Evolutionary conservation across 2,797 vertebrate species (phyloP).

Genomic region (Galago senegalensis): DNA sequence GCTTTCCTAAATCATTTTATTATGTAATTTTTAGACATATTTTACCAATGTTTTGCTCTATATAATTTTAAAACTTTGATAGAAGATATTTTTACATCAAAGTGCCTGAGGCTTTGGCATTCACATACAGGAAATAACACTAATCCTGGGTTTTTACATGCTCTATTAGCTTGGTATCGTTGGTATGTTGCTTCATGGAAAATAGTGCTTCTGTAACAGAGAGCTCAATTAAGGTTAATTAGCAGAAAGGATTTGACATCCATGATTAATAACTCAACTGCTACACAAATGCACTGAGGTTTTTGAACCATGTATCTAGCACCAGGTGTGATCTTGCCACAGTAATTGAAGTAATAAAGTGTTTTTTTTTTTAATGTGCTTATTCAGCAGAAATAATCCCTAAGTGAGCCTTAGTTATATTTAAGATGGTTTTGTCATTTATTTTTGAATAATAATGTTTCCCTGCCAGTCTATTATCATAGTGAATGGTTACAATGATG

Average conservation of each 20-base stretch:
- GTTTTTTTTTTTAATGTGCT: conserved; percentile 21
- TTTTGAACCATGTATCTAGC: conserved; percentile 41
- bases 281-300: background rate
- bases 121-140: background rate
- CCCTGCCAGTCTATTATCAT: background rate
- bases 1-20: conserved; percentile 58
- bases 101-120: background rate
- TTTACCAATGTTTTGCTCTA: background rate
- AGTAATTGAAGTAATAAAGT: conserved; percentile 66
- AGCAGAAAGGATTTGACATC: conserved; percentile 76
- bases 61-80: conserved; percentile 19
- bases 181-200: conserved; percentile 56
- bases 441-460: conserved; percentile 44
- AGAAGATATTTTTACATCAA: background rate
- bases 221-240: conserved; percentile 82
- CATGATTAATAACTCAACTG: conserved; percentile 75
- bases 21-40: background rate
- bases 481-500: background rate
- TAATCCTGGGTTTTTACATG: conserved; percentile 3
- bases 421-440: conserved; percentile 49
- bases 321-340: conserved; percentile 66
- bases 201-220: conserved; percentile 55
- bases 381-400: conserved; percentile 58
- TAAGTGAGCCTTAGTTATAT: conserved; percentile 17
- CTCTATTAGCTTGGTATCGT: conserved; percentile 60